Conservation (phyloP, 2,888 invertebrate species). For the Exephanes ischioxanthus region DNA sequence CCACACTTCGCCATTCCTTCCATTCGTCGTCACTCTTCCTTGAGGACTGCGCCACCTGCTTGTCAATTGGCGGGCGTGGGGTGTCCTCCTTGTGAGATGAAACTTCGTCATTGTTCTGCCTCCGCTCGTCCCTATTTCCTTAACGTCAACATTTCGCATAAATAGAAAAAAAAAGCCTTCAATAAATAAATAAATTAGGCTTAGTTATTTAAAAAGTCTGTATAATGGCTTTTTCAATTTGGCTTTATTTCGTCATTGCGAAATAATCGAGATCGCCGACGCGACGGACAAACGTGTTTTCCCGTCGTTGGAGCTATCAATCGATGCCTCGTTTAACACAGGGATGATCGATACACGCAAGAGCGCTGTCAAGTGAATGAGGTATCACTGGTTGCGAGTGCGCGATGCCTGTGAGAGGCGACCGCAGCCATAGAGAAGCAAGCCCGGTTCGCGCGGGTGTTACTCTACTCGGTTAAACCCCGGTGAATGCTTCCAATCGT, state of each 20-base stretch:
- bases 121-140: background rate
- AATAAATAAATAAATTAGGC: background rate
- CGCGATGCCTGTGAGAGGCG: slow-evolving; percentile 39
- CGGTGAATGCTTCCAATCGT: slow-evolving; percentile 74
- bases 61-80: slow-evolving; percentile 1
- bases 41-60: slow-evolving; percentile 7
- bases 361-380: slow-evolving; percentile 45
- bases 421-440: slow-evolving; percentile 40
- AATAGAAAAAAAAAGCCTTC: background rate
- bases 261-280: slow-evolving; percentile 18
- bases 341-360: slow-evolving; percentile 39
- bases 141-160: background rate
- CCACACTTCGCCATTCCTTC: slow-evolving; percentile 26
- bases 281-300: slow-evolving; percentile 9
- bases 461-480: slow-evolving; percentile 65
- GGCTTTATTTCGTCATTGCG: background rate
- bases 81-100: background rate
- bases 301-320: slow-evolving; percentile 43
- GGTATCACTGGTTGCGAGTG: slow-evolving; percentile 22
- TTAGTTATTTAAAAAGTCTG: background rate
- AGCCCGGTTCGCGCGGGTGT: slow-evolving; percentile 32
- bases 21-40: slow-evolving; percentile 23
- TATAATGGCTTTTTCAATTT: background rate
- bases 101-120: background rate
- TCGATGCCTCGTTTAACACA: slow-evolving; percentile 44